Evolutionary conservation across 2,113 vertebrate genomes (phyloP).

Genomic region (Prunella fulvescens): DNA sequence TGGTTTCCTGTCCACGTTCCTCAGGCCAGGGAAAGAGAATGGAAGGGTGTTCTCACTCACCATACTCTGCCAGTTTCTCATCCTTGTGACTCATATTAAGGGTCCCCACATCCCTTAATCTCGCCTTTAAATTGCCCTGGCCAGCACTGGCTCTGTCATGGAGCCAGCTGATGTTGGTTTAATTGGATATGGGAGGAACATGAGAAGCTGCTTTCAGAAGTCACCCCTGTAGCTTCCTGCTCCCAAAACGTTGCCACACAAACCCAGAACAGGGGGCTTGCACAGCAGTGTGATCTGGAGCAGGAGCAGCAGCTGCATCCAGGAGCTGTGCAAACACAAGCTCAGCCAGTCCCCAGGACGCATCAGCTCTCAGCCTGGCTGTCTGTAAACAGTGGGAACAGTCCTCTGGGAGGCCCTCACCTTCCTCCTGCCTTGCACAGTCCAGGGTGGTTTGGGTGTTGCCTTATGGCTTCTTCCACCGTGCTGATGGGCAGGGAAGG

Average conservation of each 20-base stretch:
- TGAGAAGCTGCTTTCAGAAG: neutral
- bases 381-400: neutral
- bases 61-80: neutral
- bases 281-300: neutral
- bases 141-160: neutral
- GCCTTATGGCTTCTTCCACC: neutral
- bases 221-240: neutral
- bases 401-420: neutral
- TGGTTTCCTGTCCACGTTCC: neutral
- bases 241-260: neutral
- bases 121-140: neutral
- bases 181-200: accelerated
- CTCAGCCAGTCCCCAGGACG: neutral
- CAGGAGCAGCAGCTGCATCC: neutral
- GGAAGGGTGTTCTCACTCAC: neutral
- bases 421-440: neutral
- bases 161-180: neutral
- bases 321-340: neutral
- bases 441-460: neutral
- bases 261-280: neutral
- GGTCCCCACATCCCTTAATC: neutral
- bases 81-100: neutral
- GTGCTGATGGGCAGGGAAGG: neutral
- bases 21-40: neutral
- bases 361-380: neutral